A percentile compares a stretch with the other conserved stretches of the same genome.
Conservation (phyloP, 2,888 invertebrate genomes). For the Halocaridina rubra region DNA sequence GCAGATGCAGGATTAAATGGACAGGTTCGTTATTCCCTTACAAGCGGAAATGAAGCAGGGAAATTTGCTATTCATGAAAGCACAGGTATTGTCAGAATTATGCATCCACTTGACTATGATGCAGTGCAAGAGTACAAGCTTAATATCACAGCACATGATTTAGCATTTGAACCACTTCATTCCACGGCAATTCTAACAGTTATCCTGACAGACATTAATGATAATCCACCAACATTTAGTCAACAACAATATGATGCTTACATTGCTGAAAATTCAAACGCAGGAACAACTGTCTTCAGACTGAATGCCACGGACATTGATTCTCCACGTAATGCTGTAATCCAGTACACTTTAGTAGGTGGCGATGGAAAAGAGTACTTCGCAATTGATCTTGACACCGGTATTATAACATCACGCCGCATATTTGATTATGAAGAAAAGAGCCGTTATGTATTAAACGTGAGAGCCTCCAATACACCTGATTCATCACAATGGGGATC, state of each 20-base stretch:
- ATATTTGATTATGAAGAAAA: conserved; percentile 91
- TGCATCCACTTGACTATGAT: conserved; percentile 87
- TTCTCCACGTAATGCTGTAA: conserved; percentile 86
- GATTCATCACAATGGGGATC: conserved; percentile 75
- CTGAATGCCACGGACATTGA: conserved; percentile 86
- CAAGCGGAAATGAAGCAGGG: conserved; percentile 79
- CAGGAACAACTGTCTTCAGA: conserved; percentile 80
- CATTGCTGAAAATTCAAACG: conserved; percentile 84
- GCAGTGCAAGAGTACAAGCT: conserved; percentile 84
- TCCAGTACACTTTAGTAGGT: conserved; percentile 84
- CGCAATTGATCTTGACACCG: conserved; percentile 80
- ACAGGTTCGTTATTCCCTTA: conserved; percentile 84
- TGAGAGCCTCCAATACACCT: conserved; percentile 85
- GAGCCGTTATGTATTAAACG: conserved; percentile 78
- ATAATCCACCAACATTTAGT: conserved; percentile 90
- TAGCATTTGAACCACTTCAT: conserved; percentile 82
- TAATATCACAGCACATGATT: conserved; percentile 88
- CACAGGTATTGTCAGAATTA: conserved; percentile 83
- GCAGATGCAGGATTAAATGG: conserved; percentile 91
- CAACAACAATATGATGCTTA: conserved; percentile 81
- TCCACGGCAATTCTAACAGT: conserved; percentile 86
- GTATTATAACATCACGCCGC: conserved; percentile 79
- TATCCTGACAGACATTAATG: conserved; percentile 90
- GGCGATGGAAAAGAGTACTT: conserved; percentile 82
- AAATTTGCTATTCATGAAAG: conserved; percentile 83